Percentiles rank a stretch among this genome's conserved stretches.
Conservation (phyloP, 2,113 vertebrate genomes). For the Proterorhinus semilunaris region DNA sequence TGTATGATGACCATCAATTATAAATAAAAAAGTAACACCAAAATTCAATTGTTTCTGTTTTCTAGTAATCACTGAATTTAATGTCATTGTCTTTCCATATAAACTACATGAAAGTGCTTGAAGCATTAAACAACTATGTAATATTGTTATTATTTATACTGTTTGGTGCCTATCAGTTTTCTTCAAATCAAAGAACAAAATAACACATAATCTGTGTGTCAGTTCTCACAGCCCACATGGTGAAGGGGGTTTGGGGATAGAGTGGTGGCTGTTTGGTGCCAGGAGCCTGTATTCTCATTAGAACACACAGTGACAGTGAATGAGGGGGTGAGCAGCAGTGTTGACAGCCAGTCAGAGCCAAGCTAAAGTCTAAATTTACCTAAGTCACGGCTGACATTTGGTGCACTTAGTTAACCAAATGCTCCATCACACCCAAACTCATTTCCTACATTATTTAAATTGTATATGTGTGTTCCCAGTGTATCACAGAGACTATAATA, state of each 20-base stretch:
- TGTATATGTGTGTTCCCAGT: neutral
- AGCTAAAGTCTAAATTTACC: constrained; percentile 10
- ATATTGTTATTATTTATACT: neutral
- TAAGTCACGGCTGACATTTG: constrained; percentile 6
- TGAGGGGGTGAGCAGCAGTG: constrained; percentile 10
- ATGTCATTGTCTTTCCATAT: too few species aligned
- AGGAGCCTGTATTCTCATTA: constrained; percentile 15
- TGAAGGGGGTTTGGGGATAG: neutral
- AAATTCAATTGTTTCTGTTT: too few species aligned
- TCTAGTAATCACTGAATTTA: too few species aligned
- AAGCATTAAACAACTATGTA: neutral
- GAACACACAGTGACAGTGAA: constrained; percentile 14
- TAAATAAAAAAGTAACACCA: too few species aligned
- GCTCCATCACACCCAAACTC: neutral
- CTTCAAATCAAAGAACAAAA: constrained; percentile 12
- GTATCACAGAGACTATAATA: neutral
- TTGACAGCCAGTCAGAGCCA: constrained; percentile 12
- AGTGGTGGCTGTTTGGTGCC: neutral
- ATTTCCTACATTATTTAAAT: neutral
- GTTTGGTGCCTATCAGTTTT: neutral
- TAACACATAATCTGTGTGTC: constrained; percentile 7
- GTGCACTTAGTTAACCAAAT: constrained; percentile 5
- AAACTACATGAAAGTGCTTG: too few species aligned
- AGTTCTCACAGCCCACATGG: neutral
- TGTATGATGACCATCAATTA: too few species aligned